Evolutionary conservation across 2,888 invertebrate genomes (phyloP), one percentile per base, ranked within the genome.

Genomic region (Phortica okadai): DNA sequence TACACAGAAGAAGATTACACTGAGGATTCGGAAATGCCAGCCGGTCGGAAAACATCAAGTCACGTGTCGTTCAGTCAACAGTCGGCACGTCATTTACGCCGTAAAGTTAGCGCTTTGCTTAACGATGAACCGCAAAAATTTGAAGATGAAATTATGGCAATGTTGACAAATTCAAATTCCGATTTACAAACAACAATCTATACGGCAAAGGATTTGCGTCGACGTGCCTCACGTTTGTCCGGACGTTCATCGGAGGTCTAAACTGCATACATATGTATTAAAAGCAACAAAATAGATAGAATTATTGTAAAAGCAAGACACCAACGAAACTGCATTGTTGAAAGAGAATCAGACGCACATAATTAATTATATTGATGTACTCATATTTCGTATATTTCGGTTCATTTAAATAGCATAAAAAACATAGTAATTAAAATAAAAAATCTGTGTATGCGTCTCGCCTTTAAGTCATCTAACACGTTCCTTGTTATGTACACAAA

Each of bases 71-170:
- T 62, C 10, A 62, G 62, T 5, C 16, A 62, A 21, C 62, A 16
- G 21, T 14, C 66, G 33, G 25, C 25, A 16, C 14, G 14, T 16
- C 14, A 42, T 7, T 16, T 62, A 66, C 66, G 10, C 42, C 66
- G 5, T 6, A 33, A 42, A 66, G 14, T 41, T 14, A 7, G 5
- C 66, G n/a, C 11, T n/a, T 33, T 66, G n/a, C 45, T 56, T 6
- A 44, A 72, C 33, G 8, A 44, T 67, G 70, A 72, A 56, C 70
- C 70, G 0, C 54, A 56, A 33, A 72, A 41, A 5, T 56, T 72
- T 41, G 70, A 72, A 14, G 70, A 72, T 21, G 70, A 54, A 72
- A 45, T 72, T 1, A 11, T 33, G 5, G 21, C 70, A 10, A 14
- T 72, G 54, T 44, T 41, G 8, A 21, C 33, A 14, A 54, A 72